Evolutionary conservation across 2,797 vertebrate genomes (phyloP).

Genomic region (Sebastes glaucus): DNA sequence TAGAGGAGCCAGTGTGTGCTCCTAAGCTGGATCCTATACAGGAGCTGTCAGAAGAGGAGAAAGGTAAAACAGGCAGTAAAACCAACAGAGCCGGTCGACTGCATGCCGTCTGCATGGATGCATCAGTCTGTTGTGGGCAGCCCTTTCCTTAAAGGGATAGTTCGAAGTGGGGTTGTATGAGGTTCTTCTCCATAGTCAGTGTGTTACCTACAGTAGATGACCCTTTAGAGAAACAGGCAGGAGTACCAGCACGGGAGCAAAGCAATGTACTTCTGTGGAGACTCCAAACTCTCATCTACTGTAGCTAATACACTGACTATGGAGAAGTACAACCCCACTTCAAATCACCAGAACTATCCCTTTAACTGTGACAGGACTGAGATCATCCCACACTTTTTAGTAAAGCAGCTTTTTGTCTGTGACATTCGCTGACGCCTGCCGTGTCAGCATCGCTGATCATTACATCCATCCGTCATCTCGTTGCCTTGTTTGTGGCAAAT

Average conservation of each 20-base stretch:
- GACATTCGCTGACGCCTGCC: slow-evolving; percentile 8
- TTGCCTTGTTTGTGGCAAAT: slow-evolving; percentile 20
- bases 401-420: slow-evolving; percentile 6
- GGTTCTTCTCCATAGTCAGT: background rate
- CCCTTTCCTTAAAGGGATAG: background rate
- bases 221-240: accelerated
- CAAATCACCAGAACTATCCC: background rate
- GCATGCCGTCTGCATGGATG: slow-evolving; percentile 77
- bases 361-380: background rate
- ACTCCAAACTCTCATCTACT: background rate
- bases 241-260: too few relatives aligned
- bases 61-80: slow-evolving; percentile 75
- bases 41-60: slow-evolving; percentile 86
- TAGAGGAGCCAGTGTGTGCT: slow-evolving; percentile 79
- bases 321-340: background rate
- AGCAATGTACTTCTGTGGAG: background rate
- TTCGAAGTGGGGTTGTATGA: background rate
- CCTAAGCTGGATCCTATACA: slow-evolving; percentile 85
- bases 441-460: slow-evolving; percentile 16
- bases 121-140: slow-evolving; percentile 48
- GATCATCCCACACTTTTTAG: slow-evolving; percentile 5
- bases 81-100: slow-evolving; percentile 33
- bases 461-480: slow-evolving; percentile 17
- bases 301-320: background rate
- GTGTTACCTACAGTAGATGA: background rate